Base-by-base conservation (phyloP, 2,797 vertebrate genomes). In the Argyrosomus regius region DNA sequence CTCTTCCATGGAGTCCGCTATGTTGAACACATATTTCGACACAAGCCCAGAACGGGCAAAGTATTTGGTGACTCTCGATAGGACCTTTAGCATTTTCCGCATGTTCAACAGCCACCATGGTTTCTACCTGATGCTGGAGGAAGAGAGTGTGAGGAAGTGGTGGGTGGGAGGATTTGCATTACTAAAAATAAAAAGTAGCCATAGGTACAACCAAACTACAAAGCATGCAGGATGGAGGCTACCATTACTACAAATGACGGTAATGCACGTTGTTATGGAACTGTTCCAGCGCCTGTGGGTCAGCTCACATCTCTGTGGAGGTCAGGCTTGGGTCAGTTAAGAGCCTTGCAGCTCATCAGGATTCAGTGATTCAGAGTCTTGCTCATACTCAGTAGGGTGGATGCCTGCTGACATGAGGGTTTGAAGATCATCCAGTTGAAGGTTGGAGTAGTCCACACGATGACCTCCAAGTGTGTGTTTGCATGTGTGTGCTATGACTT, bases 341-440 rank as follows among this genome's bases (percentile, higher is more conserved):
- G 59, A 74, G 77, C 83, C 89, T 87, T 62, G 77, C 81, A 82
- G 88, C 79, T 77, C 77, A 83, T 64, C 62, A 72, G 77, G 75
- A 74, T 68, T 83, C 75, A 71, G 81, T 89, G 89, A 89, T 79
- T 92, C 86, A 90, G 31, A 46, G 76, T 82, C 80, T 87, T 89
- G 71, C 75, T 92, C 82, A 83, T 69, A 39, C 77, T 88, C 85
- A 83, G 82, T 80, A 69, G 87, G 43, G 57, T 58, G 56, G 68
- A 72, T 24, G 65, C 72, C 77, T 86, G 88, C 88, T 92, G 92
- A 90, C 84, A 65, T 13, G 62, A 68, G 22, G 65, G 52, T 80
- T 83, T 87, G 53, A 75, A 70, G 69, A 82, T 77, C 71, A 74
- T 75, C 62, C 35, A 41, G 70, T 18, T 72, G 76, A 83, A 63